Percentiles rank a stretch among this genome's conserved stretches.
Conservation (phyloP, 2,113 vertebrate genomes). For the Cebidichthys violaceus region DNA sequence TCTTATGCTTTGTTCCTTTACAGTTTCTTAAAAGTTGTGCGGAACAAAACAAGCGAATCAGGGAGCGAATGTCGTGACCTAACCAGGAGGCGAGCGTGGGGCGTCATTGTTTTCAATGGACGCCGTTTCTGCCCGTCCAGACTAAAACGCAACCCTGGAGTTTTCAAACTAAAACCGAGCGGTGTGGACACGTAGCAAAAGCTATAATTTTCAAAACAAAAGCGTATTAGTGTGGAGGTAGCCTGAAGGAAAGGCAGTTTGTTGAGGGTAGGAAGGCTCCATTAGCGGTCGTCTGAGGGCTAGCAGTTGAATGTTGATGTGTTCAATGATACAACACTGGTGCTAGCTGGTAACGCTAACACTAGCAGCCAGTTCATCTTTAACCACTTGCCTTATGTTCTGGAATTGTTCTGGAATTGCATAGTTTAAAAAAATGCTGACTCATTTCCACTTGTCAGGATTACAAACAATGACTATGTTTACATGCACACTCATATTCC, state of each 20-base stretch:
- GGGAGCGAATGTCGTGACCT: neutral
- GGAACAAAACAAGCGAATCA: neutral
- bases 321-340: too few species aligned
- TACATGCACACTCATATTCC: too few species aligned
- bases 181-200: too few species aligned
- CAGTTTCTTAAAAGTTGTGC: neutral
- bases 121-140: too few species aligned
- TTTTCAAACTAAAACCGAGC: too few species aligned
- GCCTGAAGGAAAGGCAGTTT: neutral
- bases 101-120: too few species aligned
- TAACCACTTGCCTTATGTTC: neutral
- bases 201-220: too few species aligned
- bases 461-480: neutral
- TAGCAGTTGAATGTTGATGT: neutral
- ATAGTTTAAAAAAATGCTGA: conserved; percentile 2
- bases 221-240: too few species aligned
- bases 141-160: too few species aligned
- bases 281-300: neutral
- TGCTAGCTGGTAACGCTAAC: too few species aligned
- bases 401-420: neutral
- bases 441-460: conserved; percentile 2
- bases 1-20: neutral
- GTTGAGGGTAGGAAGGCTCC: neutral
- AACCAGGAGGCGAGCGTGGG: neutral
- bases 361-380: neutral